Base-by-base conservation (phyloP, 1,140 invertebrate species). In the Epicauta chinensis region DNA sequence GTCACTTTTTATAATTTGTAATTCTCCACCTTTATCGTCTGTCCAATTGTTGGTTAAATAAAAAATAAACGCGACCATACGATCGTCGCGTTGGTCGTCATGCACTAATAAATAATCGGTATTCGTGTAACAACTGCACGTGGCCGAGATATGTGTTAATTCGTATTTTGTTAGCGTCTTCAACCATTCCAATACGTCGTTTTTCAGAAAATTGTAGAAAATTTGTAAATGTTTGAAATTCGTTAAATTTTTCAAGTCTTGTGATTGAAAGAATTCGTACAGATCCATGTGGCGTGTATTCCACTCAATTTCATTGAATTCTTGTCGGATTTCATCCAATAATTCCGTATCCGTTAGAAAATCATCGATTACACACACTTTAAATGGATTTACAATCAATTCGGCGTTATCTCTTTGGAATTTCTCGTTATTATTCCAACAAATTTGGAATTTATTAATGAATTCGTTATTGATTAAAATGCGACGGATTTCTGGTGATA, bases 51-150 rank as follows among this genome's bases (percentile, higher is more conserved):
- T 34, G 81, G 63, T 66, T 31, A 71, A 53, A 62, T 88, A 88
- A 9, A 84, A 75, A 44, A 88, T 79, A 60, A 84, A 88, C 38
- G 86, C 86, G 3, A 88, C 80, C 59, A 77, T 75, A 15, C 86
- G 71, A 63, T 86, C 83, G 13, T 75, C 75, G n/a, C 83, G 69
- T 56, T 83, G 74, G 63, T 88, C 86, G 59, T 88, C 85, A 61
- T 87, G 86, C 42, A 85, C 81, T 16, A 87, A 70, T 37, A 88
- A 69, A 67, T 82, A 82, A 68, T 88, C 84, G 0, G 81, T 83
- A 29, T 84, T 79, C 2, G 72, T 79, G 59, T 88, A 88, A 58
- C 78, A 75, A 36, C 83, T 83, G 61, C 82, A 84, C 0, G 84
- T 83, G 44, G 84, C 83, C 0, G 84, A 86, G 29, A 86, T 73